Evolutionary conservation across 23 tunicate species (phyloP).

Genomic region (Corella eumyota): DNA sequence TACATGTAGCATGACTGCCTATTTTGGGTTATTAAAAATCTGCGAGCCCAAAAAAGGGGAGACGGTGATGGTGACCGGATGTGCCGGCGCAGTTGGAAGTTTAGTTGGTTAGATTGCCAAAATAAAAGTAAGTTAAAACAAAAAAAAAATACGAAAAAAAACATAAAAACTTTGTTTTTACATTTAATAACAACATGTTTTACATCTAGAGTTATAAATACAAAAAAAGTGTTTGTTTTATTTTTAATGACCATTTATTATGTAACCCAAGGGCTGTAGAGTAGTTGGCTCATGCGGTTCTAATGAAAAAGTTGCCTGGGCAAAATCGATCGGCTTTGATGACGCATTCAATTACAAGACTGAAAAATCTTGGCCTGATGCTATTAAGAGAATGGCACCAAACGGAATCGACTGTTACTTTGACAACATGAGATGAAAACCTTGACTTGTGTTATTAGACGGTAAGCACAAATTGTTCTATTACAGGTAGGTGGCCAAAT

Average conservation of each 20-base stretch:
- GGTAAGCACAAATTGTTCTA: no score
- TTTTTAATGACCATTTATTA: no score
- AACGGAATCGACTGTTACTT: constrained; percentile 86
- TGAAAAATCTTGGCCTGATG: constrained; percentile 26
- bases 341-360: constrained; percentile 81
- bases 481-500: constrained; percentile 71
- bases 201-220: no score
- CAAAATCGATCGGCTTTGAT: constrained; percentile 67
- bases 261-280: constrained; percentile 37
- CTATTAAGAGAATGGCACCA: constrained; percentile 57
- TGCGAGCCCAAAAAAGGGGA: constrained; percentile 56
- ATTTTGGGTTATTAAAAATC: constrained; percentile 43
- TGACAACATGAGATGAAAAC: constrained; percentile 64
- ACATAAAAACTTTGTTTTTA: no score
- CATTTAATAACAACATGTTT: no score
- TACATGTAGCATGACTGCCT: constrained; percentile 70
- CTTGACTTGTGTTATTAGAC: no score
- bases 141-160: no score
- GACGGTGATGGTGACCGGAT: constrained; percentile 47
- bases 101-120: constrained; percentile 72
- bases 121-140: constrained; percentile 28
- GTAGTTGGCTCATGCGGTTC: constrained; percentile 42
- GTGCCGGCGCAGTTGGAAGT: constrained; percentile 66
- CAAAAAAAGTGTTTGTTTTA: no score
- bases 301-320: constrained; percentile 21